phyloP scores from a whole-genome alignment of 2,888 invertebrate genomes.

The Fissipunctia ypsillon region DNA sequence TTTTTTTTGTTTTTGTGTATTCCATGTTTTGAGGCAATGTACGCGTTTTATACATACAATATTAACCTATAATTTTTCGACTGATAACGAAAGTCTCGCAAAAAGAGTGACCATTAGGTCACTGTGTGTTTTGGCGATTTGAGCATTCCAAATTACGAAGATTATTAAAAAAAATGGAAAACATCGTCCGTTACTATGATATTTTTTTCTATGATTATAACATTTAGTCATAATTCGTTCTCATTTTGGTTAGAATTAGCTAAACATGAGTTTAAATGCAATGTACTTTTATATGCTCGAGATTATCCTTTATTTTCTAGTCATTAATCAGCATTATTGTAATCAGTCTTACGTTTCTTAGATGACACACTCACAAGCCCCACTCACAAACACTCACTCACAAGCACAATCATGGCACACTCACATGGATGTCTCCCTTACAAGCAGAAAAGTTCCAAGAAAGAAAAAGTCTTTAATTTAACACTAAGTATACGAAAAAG shows the following conservation, averaged over 20 bases:
- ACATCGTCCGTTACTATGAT: not conserved
- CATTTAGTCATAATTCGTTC: not conserved
- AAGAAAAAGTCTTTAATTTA: not conserved
- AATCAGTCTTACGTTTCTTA: not conserved
- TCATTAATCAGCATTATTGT: not conserved
- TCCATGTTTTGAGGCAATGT: not conserved
- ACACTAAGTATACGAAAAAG: no score
- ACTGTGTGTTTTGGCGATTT: not conserved
- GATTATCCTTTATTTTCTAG: not conserved
- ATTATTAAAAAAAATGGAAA: not conserved
- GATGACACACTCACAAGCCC: no score
- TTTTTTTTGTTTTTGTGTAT: not conserved
- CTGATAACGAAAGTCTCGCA: not conserved
- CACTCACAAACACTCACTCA: no score
- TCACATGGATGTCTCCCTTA: no score
- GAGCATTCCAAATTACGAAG: not conserved
- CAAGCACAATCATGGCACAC: no score
- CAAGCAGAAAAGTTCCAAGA: no score
- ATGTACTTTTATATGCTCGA: not conserved
- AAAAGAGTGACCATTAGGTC: not conserved
- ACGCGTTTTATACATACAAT: not conserved
- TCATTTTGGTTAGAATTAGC: not conserved
- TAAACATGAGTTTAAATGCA: not conserved
- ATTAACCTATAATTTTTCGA: not conserved
- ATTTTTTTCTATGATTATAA: not conserved